These are phyloP conservation scores for Drosophila algonquin DNA, from an alignment of 2,888 invertebrate genomes.

Conservation along the genomic window DNA sequence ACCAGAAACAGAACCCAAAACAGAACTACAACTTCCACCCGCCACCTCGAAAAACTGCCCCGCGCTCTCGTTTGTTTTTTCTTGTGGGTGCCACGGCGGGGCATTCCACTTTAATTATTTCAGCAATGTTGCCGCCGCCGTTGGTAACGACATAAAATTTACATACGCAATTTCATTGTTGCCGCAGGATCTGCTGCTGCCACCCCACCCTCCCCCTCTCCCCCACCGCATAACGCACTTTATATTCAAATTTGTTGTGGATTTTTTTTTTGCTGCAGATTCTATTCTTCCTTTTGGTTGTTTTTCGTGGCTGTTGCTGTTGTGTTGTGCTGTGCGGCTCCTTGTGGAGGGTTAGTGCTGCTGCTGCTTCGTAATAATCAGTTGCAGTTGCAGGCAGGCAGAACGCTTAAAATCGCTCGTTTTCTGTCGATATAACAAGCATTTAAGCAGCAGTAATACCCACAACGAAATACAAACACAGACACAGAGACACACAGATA, in stretches of 20 bases:
- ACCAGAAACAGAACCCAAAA: background rate
- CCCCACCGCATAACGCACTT: conserved; percentile 74
- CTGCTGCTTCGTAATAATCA: conserved; percentile 72
- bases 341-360: conserved; percentile 19
- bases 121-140: conserved; percentile 69
- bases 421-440: conserved; percentile 76
- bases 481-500: background rate
- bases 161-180: conserved; percentile 81
- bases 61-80: conserved; percentile 16
- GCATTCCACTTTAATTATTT: conserved; percentile 76
- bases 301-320: conserved; percentile 12
- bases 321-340: conserved; percentile 10
- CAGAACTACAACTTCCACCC: conserved; percentile 25
- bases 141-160: conserved; percentile 80
- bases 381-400: conserved; percentile 65
- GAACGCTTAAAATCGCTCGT: conserved; percentile 48
- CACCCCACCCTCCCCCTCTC: background rate
- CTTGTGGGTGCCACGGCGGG: conserved; percentile 45
- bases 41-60: conserved; percentile 21
- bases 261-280: conserved; percentile 62
- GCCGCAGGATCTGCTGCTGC: conserved; percentile 70
- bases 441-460: conserved; percentile 49
- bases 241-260: conserved; percentile 73
- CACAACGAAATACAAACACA: background rate
- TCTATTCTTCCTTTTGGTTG: conserved; percentile 46